Percentiles rank a stretch among this genome's conserved stretches.
Conservation (phyloP, 2,797 vertebrate genomes). For the Dendrocincla tyrannina region DNA sequence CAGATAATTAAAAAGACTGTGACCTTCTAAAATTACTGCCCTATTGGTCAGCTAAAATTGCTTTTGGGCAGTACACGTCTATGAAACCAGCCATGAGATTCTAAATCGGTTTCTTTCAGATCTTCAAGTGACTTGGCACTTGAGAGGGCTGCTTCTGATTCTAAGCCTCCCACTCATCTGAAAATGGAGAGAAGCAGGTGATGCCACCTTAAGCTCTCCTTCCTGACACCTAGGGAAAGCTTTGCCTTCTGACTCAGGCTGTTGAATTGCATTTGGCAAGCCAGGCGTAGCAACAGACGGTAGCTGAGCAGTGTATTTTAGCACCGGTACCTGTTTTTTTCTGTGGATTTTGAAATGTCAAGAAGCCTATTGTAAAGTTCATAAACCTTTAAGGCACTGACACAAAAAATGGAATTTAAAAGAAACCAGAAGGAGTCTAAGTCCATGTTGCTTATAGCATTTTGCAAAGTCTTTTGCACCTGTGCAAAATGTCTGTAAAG, state of each 20-base stretch:
- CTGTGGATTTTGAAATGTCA: neutral
- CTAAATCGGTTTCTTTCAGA: neutral
- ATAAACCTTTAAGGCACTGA: neutral
- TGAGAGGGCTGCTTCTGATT: neutral
- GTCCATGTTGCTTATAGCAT: neutral
- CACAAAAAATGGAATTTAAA: neutral
- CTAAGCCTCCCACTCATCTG: neutral
- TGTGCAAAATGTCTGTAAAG: neutral
- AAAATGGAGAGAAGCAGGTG: neutral
- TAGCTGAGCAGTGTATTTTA: neutral
- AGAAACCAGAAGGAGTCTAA: neutral
- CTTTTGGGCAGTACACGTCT: neutral
- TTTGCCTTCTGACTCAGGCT: neutral
- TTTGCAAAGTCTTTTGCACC: neutral
- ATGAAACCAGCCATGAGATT: neutral
- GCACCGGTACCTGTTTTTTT: neutral
- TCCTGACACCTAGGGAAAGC: neutral
- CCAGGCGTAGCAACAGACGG: neutral
- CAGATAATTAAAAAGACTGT: neutral
- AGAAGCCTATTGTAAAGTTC: neutral
- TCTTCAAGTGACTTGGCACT: neutral
- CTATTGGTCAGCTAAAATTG: neutral
- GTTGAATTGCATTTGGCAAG: neutral
- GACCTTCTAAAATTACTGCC: neutral
- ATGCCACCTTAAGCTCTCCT: neutral